phyloP scores from a whole-genome alignment of 2,797 vertebrate genomes.

The Gephyroberyx darwinii region DNA sequence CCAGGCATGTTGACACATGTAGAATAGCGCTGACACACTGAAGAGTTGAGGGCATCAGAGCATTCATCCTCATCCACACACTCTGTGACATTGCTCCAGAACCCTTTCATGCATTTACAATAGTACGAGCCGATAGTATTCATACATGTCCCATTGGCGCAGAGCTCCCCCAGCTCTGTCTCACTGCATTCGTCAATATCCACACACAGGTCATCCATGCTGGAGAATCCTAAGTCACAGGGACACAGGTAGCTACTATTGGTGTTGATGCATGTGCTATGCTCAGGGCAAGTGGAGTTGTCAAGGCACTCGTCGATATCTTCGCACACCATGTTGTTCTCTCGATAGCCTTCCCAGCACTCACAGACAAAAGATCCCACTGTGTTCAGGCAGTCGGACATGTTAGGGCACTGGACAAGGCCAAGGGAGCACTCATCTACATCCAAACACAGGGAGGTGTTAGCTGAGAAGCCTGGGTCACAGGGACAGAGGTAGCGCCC shows the following conservation, averaged over 20 bases:
- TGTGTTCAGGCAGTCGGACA: conserved; percentile 80
- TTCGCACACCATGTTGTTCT: conserved; percentile 71
- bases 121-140: conserved; percentile 82
- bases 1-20: conserved; percentile 80
- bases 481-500: conserved; percentile 82
- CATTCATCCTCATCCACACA: conserved; percentile 86
- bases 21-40: conserved; percentile 74
- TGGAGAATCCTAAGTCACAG: conserved; percentile 79
- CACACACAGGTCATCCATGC: conserved; percentile 64
- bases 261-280: conserved; percentile 81
- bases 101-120: conserved; percentile 81
- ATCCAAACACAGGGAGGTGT: conserved; percentile 75
- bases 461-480: conserved; percentile 74
- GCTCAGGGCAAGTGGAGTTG: conserved; percentile 72
- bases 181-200: conserved; percentile 81
- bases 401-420: conserved; percentile 72
- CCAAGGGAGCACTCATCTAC: conserved; percentile 70
- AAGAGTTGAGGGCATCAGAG: conserved; percentile 55
- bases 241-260: conserved; percentile 76
- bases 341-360: conserved; percentile 81
- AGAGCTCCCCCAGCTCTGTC: conserved; percentile 49
- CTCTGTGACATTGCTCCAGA: conserved; percentile 74
- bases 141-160: conserved; percentile 78
- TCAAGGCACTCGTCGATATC: conserved; percentile 82
- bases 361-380: conserved; percentile 78